Conservation (phyloP, 2,888 invertebrate species). For the Napeogenes sylphis region DNA sequence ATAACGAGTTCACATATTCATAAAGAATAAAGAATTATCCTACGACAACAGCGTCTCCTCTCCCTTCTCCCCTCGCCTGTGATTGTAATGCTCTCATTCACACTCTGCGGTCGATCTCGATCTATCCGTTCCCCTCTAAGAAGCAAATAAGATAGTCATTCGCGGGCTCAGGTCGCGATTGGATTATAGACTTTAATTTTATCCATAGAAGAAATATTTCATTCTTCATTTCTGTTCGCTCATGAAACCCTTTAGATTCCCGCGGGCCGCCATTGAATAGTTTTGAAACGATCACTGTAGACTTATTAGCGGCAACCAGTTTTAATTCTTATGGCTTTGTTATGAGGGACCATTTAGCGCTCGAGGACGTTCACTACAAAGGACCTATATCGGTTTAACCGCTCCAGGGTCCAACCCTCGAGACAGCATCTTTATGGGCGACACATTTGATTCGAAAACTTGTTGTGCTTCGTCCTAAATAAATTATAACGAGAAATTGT, state of each 20-base stretch:
- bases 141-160: conserved; percentile 58
- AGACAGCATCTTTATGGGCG: conserved; percentile 76
- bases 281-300: conserved; percentile 71
- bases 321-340: conserved; percentile 74
- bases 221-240: conserved; percentile 60
- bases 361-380: conserved; percentile 53
- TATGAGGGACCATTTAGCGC: conserved; percentile 66
- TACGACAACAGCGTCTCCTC: conserved; percentile 51
- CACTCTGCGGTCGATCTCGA: conserved; percentile 71
- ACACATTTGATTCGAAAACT: conserved; percentile 78
- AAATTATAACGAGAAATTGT: conserved; percentile 78
- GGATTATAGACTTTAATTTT: conserved; percentile 77
- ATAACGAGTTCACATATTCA: conserved; percentile 78
- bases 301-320: conserved; percentile 64
- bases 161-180: conserved; percentile 53
- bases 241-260: conserved; percentile 72
- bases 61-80: conserved; percentile 52
- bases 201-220: conserved; percentile 75
- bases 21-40: conserved; percentile 78
- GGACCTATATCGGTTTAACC: conserved; percentile 70
- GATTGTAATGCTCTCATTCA: conserved; percentile 75
- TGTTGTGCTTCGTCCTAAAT: conserved; percentile 77
- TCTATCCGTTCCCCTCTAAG: conserved; percentile 73
- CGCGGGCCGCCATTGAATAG: conserved; percentile 51
- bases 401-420: conserved; percentile 69